Evolutionary conservation across 2,113 vertebrate genomes (phyloP), one percentile per base, ranked within the genome.

Genomic region (Eudyptes chrysolophus): DNA sequence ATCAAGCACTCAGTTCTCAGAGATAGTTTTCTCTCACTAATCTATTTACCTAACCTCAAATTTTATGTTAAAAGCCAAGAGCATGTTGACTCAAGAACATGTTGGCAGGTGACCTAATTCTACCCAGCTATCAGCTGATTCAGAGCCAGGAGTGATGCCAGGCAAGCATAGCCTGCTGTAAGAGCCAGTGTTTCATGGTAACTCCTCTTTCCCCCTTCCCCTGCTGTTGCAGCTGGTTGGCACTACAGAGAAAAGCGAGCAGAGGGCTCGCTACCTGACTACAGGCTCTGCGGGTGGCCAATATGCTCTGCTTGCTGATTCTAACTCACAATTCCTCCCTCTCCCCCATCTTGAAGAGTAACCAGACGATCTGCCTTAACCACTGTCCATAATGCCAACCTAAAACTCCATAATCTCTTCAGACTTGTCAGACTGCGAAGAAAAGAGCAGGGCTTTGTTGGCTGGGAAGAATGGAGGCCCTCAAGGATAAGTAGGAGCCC

Each of bases 51-150:
- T 93, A 91, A 87, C 57, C 74, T 85, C 52, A 89, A 69, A 72
- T 87, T 71, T 69, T 65, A 85, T 0, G 1, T 62, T 93, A 88
- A 95, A 94, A 94, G 77, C 66, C 75, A 95, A 76, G 48, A 81
- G 70, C 57, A 54, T 58, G 87, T 87, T 93, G 83, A 92, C 64
- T 92, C 83, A 87, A 72, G 75, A 94, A 66, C 24, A 30, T 42
- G 27, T 76, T 94, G 87, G 84, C 87, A 83, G 54, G 40, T 93
- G 94, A 96, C 92, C 90, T 80, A 83, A 90, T 93, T 93, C 92
- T 85, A 82, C 78, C 52, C 49, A 87, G 60, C 83, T 92, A 92
- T 92, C 93, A 90, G 79, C 64, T 90, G 72, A 77, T 60, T 93
- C 64, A 49, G 76, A 77, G 69, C 60, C 80, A 94, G 76, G 42